phyloP scores from a whole-genome alignment of 2,888 invertebrate genomes.

The Lathronympha strigana region DNA sequence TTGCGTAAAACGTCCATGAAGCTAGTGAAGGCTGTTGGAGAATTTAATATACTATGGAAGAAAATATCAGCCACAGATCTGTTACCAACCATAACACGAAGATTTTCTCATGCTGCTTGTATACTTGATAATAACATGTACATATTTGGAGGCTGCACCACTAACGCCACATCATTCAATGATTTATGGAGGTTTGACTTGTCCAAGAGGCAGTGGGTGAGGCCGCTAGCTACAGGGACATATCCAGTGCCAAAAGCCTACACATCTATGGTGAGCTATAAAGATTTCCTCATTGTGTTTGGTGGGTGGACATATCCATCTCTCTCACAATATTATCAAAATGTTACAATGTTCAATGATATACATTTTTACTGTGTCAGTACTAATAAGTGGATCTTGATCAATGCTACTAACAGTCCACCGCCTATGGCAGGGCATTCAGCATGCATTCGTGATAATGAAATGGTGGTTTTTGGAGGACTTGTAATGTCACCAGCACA shows the following conservation, averaged over 20 bases:
- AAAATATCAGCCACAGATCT: constrained; percentile 83
- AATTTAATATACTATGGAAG: constrained; percentile 91
- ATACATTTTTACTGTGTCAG: constrained; percentile 93
- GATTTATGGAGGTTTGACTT: constrained; percentile 98
- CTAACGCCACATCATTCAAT: constrained; percentile 97
- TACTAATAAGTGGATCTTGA: constrained; percentile 91
- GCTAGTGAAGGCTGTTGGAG: constrained; percentile 89
- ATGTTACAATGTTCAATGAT: constrained; percentile 95
- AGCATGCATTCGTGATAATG: constrained; percentile 91
- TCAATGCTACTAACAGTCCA: constrained; percentile 87
- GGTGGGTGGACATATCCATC: constrained; percentile 98
- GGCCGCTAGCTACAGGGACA: constrained; percentile 91
- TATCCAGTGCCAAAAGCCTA: constrained; percentile 99
- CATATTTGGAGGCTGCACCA: constrained; percentile 98
- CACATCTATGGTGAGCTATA: constrained; percentile 95
- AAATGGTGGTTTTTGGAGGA: constrained; percentile 94
- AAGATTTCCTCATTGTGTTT: constrained; percentile 92
- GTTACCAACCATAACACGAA: constrained; percentile 92
- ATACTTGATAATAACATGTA: constrained; percentile 94
- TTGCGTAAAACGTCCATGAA: constrained; percentile 89
- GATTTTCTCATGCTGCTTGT: constrained; percentile 96
- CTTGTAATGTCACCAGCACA: constrained; percentile 81
- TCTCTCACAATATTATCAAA: constrained; percentile 92
- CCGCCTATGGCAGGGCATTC: constrained; percentile 97
- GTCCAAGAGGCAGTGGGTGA: constrained; percentile 92